Evolutionary conservation across 1,140 invertebrate genomes (phyloP), one percentile per base, ranked within the genome.

Genomic region (Ceratitis capitata): DNA sequence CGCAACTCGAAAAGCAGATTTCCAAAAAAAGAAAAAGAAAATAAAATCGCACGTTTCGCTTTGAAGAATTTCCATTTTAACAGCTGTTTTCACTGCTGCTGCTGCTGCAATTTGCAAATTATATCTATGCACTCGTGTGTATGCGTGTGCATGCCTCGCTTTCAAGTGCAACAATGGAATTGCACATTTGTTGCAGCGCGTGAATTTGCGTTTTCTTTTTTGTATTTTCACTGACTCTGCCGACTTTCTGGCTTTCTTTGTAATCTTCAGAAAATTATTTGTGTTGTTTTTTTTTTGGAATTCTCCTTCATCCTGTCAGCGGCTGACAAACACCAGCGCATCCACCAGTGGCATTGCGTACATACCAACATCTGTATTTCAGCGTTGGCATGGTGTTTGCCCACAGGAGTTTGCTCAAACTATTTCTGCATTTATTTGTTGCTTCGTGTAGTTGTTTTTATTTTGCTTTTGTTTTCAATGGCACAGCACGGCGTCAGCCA

Each of bases 61-160:
- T 16, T 19, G 9, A 26, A 23, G 16, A 35, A 78, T 45, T 78
- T 78, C 69, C 69, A 78, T 78, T 78, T 19, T 19, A 78, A 78
- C 69, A 78, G 69, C 69, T 78, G 69, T 78, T 78, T 78, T 47
- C 39, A 45, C 35, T 78, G 69, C 69, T 78, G 69, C 69, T 78
- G 69, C 23, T 78, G n/a, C n/a, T 1, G 69, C 69, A 78, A 78
- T 78, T 78, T 78, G 69, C 39, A 78, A 78, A 19, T 78, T 35
- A 45, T 78, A 23, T 35, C 42, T 6, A 19, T n/a, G 69, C 39
- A 32, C 39, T 23, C 23, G 69, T 69, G 5, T 35, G 29, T 69
- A 32, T 69, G 29, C 6, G 12, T 69, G 61, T 32, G 12, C 29
- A 3, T 19, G 26, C 26, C 12, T 6, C 56, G 26, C 39, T 42